phyloP scores from a whole-genome alignment of 2,797 vertebrate species.

The Pristis pectinata region DNA sequence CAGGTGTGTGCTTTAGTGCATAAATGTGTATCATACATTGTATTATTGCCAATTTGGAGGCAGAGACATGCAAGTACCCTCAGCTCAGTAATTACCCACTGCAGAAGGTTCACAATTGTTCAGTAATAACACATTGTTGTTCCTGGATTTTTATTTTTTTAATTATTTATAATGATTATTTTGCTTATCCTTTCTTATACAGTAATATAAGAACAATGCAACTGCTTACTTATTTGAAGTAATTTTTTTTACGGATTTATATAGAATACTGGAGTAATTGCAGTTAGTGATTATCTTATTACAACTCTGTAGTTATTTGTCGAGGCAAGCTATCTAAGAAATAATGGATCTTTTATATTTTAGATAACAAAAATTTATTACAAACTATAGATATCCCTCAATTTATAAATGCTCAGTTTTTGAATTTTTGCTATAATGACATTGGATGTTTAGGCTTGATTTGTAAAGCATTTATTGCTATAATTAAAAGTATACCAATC shows the following conservation, averaged over 20 bases:
- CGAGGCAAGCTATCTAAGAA: too few relatives aligned
- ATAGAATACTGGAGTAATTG: neutral
- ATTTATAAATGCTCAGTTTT: too few relatives aligned
- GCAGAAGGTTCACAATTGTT: neutral
- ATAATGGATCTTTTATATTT: neutral
- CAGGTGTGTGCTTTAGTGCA: neutral
- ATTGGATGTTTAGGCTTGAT: too few relatives aligned
- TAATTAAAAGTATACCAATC: too few relatives aligned
- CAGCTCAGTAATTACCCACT: neutral
- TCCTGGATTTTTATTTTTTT: neutral
- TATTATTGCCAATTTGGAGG: neutral
- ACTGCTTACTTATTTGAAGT: neutral
- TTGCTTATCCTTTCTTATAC: neutral
- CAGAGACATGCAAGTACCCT: too few relatives aligned
- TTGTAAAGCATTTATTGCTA: too few relatives aligned
- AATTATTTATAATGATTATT: slow-evolving; percentile 28
- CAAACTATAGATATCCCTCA: neutral
- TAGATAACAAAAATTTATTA: neutral
- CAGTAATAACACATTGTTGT: too few relatives aligned
- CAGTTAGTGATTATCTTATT: neutral
- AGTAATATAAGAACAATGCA: neutral
- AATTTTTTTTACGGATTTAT: neutral
- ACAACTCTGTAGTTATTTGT: neutral
- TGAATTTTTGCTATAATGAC: too few relatives aligned
- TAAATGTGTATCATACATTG: neutral